Base-by-base conservation (phyloP, 2,888 invertebrate species). In the Chloromyia formosa region DNA sequence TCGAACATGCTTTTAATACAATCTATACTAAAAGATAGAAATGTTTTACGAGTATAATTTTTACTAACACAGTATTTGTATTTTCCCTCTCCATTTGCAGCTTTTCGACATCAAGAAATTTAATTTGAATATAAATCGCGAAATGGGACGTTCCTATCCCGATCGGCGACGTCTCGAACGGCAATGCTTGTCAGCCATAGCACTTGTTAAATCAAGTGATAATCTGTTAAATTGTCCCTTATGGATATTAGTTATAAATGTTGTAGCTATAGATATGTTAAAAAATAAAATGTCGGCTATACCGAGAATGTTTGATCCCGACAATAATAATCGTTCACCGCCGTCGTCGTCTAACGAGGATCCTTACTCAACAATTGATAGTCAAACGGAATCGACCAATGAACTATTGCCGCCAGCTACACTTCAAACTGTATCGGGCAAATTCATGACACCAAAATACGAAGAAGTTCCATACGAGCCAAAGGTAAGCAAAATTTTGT, bases 241-340 rank as follows among this genome's bases (percentile, higher is more conserved):
- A 75, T 94, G 94, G 94, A 89, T 93, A 79, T 89, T 93, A 83
- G 88, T 94, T 81, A 89, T 94, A 80, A 94, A 93, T 83, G 88
- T 94, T 72, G 90, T 92, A 77, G 94, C 94, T 79, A 87, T 94
- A 82, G 92, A 93, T 81, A 91, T 92, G 90, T 87, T 94, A 78
- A 91, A 91, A 83, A 89, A 90, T 78, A 90, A 90, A 83, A 83
- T 92, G 76, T 90, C 91, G 75, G 90, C 90, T 81, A 35, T 77
- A n/a, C 77, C 77, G 60, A 75, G 75, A 73, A 23, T 61, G 16
- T 20, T 72, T 18, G 75, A 71, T 20, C 72, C 74, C 53, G 61
- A 61, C 14, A 74, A 77, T 27, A 77, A 74, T 56, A 82, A 81
- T 73, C 80, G 82, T 16, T 81, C 82, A 16, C 78, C 80, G 16